Percentiles rank a stretch among this genome's conserved stretches.
These are phyloP conservation scores for Bombus terrestris DNA, from an alignment of 1,140 invertebrate species.

Conservation along the genomic window DNA sequence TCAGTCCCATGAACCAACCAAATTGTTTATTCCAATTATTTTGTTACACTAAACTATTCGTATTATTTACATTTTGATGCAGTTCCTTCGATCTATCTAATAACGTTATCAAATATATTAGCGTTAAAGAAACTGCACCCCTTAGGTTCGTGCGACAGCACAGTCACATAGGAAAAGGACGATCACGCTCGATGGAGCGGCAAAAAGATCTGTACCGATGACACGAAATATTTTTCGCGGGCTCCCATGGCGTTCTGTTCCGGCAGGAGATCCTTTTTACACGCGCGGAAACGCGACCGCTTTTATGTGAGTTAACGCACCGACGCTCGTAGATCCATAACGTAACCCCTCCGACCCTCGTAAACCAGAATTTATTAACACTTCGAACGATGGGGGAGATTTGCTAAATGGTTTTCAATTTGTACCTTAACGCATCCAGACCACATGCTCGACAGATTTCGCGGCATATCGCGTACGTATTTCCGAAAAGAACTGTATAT, in stretches of 20 bases:
- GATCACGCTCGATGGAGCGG: slow-evolving; percentile 62
- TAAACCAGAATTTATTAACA: slow-evolving; percentile 84
- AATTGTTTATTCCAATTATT: not conserved
- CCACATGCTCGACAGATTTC: slow-evolving; percentile 73
- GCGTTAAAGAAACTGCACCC: slow-evolving; percentile 34
- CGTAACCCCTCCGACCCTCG: slow-evolving; percentile 73
- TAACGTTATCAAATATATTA: slow-evolving; percentile 44
- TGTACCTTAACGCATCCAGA: slow-evolving; percentile 77
- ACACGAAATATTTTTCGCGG: slow-evolving; percentile 51
- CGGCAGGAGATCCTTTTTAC: slow-evolving; percentile 34
- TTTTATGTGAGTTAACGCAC: slow-evolving; percentile 60
- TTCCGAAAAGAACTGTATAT: slow-evolving; percentile 1
- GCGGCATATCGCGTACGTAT: slow-evolving; percentile 42
- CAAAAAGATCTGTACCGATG: slow-evolving; percentile 61
- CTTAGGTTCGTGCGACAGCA: slow-evolving; percentile 15
- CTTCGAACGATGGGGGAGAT: slow-evolving; percentile 78
- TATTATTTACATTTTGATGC: not conserved
- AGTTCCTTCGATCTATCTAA: slow-evolving; percentile 9
- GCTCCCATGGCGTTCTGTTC: slow-evolving; percentile 17
- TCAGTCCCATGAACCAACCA: not conserved
- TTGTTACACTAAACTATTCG: not conserved
- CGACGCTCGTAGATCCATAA: slow-evolving; percentile 62
- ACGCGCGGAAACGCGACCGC: slow-evolving; percentile 21
- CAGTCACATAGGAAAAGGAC: not conserved
- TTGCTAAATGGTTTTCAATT: slow-evolving; percentile 83